A percentile compares a stretch with the other conserved stretches of the same genome.
Evolutionary conservation across 2,888 invertebrate genomes (phyloP).

Genomic region (Halocaridina rubra): DNA sequence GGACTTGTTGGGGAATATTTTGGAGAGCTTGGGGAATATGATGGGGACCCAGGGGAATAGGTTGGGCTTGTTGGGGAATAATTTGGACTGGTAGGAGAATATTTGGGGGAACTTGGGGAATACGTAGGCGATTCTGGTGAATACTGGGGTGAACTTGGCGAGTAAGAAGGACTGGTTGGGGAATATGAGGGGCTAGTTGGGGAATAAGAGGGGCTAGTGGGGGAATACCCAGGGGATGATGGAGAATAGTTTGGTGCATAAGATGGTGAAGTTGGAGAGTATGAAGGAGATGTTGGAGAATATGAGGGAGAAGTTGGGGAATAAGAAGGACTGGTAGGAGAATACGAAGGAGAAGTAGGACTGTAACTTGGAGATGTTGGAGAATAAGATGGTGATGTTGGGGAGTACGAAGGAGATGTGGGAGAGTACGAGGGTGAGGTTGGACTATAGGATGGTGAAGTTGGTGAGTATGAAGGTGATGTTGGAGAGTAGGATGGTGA

Average conservation of each 20-base stretch:
- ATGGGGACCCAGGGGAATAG: slow-evolving; percentile 78
- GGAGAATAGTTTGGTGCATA: slow-evolving; percentile 78
- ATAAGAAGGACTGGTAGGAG: slow-evolving; percentile 86
- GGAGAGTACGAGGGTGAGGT: slow-evolving; percentile 76
- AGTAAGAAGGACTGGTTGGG: slow-evolving; percentile 82
- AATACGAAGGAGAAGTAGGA: slow-evolving; percentile 84
- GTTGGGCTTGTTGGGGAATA: slow-evolving; percentile 85
- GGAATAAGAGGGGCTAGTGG: slow-evolving; percentile 78
- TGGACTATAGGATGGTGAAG: slow-evolving; percentile 83
- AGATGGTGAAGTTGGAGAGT: slow-evolving; percentile 82
- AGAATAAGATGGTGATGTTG: slow-evolving; percentile 82
- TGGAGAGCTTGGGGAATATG: slow-evolving; percentile 69
- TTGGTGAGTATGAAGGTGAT: slow-evolving; percentile 79
- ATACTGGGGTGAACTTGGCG: slow-evolving; percentile 77
- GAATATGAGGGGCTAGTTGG: slow-evolving; percentile 75
- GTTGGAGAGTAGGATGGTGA: slow-evolving; percentile 81
- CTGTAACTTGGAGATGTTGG: slow-evolving; percentile 78
- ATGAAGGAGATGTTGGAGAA: slow-evolving; percentile 78
- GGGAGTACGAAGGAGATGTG: slow-evolving; percentile 74
- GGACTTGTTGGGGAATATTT: slow-evolving; percentile 70
- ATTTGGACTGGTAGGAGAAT: slow-evolving; percentile 70
- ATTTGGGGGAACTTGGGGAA: slow-evolving; percentile 78
- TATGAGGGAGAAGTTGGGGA: slow-evolving; percentile 88
- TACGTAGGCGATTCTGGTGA: slow-evolving; percentile 85
- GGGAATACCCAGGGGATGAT: slow-evolving; percentile 78